phyloP scores from a whole-genome alignment of 2,797 vertebrate species.

The Mycteria americana region DNA sequence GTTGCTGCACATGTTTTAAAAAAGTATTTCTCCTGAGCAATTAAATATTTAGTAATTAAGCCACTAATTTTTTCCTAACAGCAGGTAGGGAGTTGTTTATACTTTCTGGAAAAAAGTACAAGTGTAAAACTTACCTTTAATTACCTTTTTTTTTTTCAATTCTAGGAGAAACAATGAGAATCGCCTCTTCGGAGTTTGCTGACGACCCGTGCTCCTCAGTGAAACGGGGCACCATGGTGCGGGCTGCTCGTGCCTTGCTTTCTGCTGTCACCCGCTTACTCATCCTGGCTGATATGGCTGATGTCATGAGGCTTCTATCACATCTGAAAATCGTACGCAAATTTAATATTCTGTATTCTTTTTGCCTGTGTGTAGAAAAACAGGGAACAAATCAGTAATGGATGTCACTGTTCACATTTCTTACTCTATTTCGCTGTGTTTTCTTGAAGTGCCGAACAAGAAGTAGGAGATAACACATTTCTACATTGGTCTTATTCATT shows the following conservation, averaged over 20 bases:
- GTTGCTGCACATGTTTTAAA: neutral
- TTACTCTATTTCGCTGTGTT: rapidly evolving
- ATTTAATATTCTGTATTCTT: neutral
- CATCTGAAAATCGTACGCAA: conserved; percentile 94
- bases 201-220: conserved; percentile 97
- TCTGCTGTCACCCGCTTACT: conserved; percentile 96
- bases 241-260: conserved; percentile 91
- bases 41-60: neutral
- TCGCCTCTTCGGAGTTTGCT: conserved; percentile 94
- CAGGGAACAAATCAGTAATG: rapidly evolving
- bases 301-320: conserved; percentile 96
- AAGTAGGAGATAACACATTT: neutral
- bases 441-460: too few relatives aligned
- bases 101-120: rapidly evolving
- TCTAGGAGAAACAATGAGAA: conserved; percentile 92
- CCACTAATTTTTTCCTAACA: neutral
- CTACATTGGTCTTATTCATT: neutral
- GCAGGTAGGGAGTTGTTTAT: neutral
- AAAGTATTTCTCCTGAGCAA: neutral
- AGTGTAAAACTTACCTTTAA: neutral
- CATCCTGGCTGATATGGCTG: conserved; percentile 98
- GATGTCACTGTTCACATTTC: rapidly evolving
- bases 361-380: rapidly evolving
- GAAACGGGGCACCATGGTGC: conserved; percentile 97
- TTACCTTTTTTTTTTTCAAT: neutral